These are phyloP conservation scores for Cataglyphis hispanica DNA, from an alignment of 1,140 invertebrate genomes.

Conservation along the genomic window DNA sequence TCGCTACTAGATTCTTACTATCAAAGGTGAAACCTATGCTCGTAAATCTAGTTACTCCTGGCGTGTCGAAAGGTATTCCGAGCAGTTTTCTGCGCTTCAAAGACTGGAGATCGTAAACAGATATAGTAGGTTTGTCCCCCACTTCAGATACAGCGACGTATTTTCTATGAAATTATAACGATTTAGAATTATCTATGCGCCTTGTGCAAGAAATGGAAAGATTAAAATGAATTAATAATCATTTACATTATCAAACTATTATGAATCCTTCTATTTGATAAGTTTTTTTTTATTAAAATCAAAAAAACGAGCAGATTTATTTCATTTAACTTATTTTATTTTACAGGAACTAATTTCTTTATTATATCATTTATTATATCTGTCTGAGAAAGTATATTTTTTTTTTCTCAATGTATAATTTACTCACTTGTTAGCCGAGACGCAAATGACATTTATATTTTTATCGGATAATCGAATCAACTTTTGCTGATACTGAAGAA, in stretches of 20 bases:
- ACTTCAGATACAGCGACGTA: slow-evolving; percentile 86
- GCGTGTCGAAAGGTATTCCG: slow-evolving; percentile 87
- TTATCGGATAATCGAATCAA: slow-evolving; percentile 86
- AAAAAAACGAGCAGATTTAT: background rate
- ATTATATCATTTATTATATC: slow-evolving; percentile 30
- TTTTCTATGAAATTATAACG: slow-evolving; percentile 84
- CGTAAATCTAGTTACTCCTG: slow-evolving; percentile 88
- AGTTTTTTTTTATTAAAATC: no score
- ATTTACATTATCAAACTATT: background rate
- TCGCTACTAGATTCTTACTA: slow-evolving; percentile 91
- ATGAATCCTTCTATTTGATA: background rate
- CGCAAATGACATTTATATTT: slow-evolving; percentile 87
- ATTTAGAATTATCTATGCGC: slow-evolving; percentile 4
- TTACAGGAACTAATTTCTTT: background rate
- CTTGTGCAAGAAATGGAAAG: background rate
- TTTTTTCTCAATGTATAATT: background rate
- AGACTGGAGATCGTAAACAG: slow-evolving; percentile 89
- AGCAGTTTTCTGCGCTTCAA: slow-evolving; percentile 89
- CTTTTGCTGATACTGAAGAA: slow-evolving; percentile 82
- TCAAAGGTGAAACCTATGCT: slow-evolving; percentile 93
- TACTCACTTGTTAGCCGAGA: slow-evolving; percentile 90
- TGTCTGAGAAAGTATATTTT: background rate
- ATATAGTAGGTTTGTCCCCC: slow-evolving; percentile 88
- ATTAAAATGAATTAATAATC: background rate
- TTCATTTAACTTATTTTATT: no score